Evolutionary conservation across 2,113 vertebrate species (phyloP).

Genomic region (Erinaceus europaeus): DNA sequence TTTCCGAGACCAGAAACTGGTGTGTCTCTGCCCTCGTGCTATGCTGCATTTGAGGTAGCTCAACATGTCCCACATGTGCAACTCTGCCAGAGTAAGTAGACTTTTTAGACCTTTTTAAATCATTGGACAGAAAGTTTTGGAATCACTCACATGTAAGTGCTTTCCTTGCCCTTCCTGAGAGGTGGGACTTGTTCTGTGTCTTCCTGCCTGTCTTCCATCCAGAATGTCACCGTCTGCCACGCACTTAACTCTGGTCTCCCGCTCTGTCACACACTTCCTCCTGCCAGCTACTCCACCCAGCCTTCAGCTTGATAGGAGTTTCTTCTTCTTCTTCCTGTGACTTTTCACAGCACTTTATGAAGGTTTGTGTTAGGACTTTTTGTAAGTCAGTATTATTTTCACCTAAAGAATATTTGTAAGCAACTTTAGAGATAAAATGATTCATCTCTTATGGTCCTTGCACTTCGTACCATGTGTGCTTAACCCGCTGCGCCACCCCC

Average conservation of each 20-base stretch:
- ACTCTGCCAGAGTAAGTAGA: background rate
- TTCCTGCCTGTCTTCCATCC: background rate
- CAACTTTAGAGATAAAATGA: background rate
- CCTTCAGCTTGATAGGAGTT: background rate
- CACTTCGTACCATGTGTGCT: too few species aligned
- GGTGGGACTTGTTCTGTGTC: background rate
- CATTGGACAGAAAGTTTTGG: background rate
- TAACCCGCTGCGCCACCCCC: too few species aligned
- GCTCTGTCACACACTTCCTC: rapidly evolving
- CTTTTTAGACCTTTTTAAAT: background rate
- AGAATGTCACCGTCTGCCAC: background rate
- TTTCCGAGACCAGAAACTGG: constrained; percentile 9
- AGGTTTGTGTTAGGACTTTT: background rate
- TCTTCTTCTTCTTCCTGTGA: background rate
- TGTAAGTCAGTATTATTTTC: background rate
- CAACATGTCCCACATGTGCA: background rate
- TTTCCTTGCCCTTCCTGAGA: background rate
- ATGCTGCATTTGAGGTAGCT: background rate
- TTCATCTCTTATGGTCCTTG: too few species aligned
- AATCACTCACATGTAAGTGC: background rate
- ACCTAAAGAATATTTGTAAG: background rate
- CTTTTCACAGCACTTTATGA: background rate
- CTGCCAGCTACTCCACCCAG: too few species aligned
- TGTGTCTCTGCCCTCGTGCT: background rate
- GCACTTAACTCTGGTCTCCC: rapidly evolving